Base-by-base conservation (phyloP, 2,797 vertebrate genomes). In the Pelodytes ibericus region DNA sequence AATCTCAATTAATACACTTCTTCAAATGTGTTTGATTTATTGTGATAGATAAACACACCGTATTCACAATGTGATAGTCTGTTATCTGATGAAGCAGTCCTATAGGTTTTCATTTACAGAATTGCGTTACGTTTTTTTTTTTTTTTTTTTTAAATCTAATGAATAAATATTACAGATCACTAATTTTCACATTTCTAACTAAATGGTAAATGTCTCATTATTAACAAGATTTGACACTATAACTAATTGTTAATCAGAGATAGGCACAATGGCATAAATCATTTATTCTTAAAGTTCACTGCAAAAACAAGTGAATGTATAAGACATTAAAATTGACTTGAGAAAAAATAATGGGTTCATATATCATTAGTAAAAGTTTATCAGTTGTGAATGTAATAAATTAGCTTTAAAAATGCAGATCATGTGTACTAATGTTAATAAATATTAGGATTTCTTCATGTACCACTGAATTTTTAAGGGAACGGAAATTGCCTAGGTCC, bases 21-120 rank as follows among this genome's bases (percentile, higher is more conserved):
- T 80, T 59, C 76, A 41, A 82, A 72, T 9, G 31, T 69, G 80
- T 85, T 83, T 80, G 41, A 26, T 59, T 82, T 80, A 0, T 0
- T 68, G 24, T 72, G 77, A 80, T 71, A 13, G 49, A 36, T 39
- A 25, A 71, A 13, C 33, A 47, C 68, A 79, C 69, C 3, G 7
- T 27, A 5, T 10, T 61, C 1, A 70, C n/a, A 57, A 39, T 47
- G 18, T 49, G 64, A 53, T 8, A n/a, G 36, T n/a, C 2, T 10
- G 57, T 56, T 51, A 56, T 3, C 1, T 9, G 7, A 11, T 39
- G 11, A 13, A 27, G 24, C 20, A 33, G 18, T 31, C 15, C 9
- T 29, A n/a, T 9, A 30, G 26, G 18, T 6, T 56, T 36, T 20
- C 22, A 29, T 36, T 62, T 72, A 24, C 26, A 64, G 27, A 16